A percentile compares a stretch with the other conserved stretches of the same genome.
phyloP scores from a whole-genome alignment of 2,888 invertebrate genomes.

The Arenicola marina region DNA sequence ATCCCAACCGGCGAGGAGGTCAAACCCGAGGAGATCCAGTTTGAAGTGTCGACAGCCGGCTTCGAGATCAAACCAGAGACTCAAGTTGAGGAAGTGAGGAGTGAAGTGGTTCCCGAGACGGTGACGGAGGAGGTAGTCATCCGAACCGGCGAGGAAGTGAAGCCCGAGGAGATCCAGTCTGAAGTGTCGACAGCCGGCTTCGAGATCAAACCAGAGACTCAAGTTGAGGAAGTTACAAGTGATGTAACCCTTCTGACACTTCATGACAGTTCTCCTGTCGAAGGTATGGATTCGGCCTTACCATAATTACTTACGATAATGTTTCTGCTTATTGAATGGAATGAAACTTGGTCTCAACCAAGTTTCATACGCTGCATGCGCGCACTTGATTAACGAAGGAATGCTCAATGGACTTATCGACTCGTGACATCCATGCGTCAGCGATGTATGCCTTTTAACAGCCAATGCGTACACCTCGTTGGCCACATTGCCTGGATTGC shows the following conservation, averaged over 20 bases:
- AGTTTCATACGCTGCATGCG: too few relatives aligned
- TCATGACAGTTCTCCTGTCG: too few relatives aligned
- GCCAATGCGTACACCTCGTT: too few relatives aligned
- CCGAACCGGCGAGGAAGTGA: constrained; percentile 14
- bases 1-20: constrained; percentile 12
- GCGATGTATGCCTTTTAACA: too few relatives aligned
- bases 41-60: constrained; percentile 19
- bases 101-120: constrained; percentile 10
- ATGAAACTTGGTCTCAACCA: too few relatives aligned
- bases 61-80: constrained; percentile 4
- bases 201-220: constrained; percentile 3
- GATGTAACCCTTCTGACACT: neutral
- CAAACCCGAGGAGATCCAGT: constrained; percentile 9
- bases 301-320: too few relatives aligned
- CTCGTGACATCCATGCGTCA: too few relatives aligned
- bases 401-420: too few relatives aligned
- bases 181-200: constrained; percentile 22
- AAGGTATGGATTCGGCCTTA: too few relatives aligned
- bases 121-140: constrained; percentile 13
- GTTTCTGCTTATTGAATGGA: too few relatives aligned
- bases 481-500: too few relatives aligned
- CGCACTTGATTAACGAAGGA: too few relatives aligned
- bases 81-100: constrained; percentile 4
- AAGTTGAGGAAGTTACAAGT: constrained; percentile 6
- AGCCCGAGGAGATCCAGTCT: constrained; percentile 18